These are phyloP conservation scores for Bufo bufo DNA, from an alignment of 2,113 vertebrate genomes.

Conservation along the genomic window DNA sequence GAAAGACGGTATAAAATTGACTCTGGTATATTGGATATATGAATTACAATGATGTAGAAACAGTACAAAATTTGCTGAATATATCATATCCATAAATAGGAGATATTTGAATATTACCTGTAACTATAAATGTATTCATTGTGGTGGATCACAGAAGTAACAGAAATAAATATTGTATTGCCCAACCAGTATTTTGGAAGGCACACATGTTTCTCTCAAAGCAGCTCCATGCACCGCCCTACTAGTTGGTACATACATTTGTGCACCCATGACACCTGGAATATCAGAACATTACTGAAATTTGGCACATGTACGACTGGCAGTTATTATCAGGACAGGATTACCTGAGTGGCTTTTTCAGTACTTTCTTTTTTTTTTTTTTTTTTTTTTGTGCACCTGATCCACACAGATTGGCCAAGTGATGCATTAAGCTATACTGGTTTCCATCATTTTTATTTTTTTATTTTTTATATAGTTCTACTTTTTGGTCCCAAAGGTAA, in stretches of 20 bases:
- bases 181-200: background rate
- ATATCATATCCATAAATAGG: background rate
- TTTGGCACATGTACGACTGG: slow-evolving; percentile 1
- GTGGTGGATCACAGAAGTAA: background rate
- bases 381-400: background rate
- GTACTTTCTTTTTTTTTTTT: background rate
- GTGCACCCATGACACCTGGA: background rate
- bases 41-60: background rate
- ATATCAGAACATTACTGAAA: background rate
- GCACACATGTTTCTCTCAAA: background rate
- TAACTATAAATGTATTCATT: background rate
- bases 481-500: background rate
- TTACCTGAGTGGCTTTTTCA: background rate
- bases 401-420: background rate
- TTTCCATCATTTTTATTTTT: background rate
- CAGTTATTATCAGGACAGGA: background rate
- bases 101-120: background rate
- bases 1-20: background rate
- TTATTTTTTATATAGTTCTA: background rate
- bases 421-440: no score
- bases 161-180: background rate
- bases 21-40: background rate
- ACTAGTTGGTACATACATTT: background rate
- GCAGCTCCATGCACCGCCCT: no score
- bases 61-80: background rate